phyloP scores from a whole-genome alignment of 2,113 vertebrate genomes.

The Megaceryle maxima region DNA sequence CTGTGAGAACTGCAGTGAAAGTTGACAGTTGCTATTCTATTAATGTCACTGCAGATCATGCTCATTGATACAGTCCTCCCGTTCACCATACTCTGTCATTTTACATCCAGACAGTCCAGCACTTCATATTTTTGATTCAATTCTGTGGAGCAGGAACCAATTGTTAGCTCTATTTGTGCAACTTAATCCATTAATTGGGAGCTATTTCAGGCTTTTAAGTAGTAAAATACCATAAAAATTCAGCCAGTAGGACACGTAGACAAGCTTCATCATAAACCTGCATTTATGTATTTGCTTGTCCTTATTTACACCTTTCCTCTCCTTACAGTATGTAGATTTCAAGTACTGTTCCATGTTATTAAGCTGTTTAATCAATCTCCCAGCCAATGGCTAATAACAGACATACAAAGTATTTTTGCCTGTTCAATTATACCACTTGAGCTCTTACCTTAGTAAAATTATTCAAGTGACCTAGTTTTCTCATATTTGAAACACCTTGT shows the following conservation, averaged over 20 bases:
- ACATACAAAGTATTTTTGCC: not conserved
- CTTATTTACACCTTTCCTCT: not conserved
- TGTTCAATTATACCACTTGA: not conserved
- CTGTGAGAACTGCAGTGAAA: not conserved
- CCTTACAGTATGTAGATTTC: accelerated
- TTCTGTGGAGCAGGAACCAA: not conserved
- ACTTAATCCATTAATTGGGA: not conserved
- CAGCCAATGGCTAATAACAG: not conserved
- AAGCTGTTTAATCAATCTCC: not conserved
- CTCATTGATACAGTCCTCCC: not conserved
- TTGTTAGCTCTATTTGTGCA: not conserved
- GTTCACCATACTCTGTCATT: not conserved
- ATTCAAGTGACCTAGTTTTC: conserved; percentile 97
- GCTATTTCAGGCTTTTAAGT: not conserved
- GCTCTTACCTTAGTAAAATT: conserved; percentile 96
- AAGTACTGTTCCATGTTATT: not conserved
- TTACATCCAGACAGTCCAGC: not conserved
- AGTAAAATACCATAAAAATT: not conserved
- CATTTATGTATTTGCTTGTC: not conserved
- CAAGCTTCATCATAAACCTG: not conserved
- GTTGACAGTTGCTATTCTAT: not conserved
- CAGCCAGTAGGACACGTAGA: not conserved
- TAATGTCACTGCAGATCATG: not conserved
- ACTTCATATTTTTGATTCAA: not conserved
- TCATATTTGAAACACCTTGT: conserved; percentile 98